phyloP scores from a whole-genome alignment of 1,140 invertebrate species.

The Aphelinus atriplicis region DNA sequence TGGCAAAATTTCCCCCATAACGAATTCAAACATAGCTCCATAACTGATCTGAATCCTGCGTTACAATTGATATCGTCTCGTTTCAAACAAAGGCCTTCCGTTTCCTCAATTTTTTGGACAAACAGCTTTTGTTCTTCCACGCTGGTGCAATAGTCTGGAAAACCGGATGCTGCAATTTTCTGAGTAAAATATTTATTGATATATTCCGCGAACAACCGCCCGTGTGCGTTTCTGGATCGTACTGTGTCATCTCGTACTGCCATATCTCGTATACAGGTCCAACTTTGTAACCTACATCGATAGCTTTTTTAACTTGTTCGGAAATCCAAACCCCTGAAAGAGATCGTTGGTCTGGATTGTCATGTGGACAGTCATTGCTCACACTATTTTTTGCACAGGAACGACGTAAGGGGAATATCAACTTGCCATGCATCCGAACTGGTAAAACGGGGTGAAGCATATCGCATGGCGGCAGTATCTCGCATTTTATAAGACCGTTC shows the following conservation, averaged over 20 bases:
- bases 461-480: not conserved
- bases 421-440: too few species aligned
- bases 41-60: too few species aligned
- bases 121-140: too few species aligned
- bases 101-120: too few species aligned
- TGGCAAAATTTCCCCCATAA: too few species aligned
- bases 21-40: too few species aligned
- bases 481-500: too few species aligned
- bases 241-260: not conserved
- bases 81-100: too few species aligned
- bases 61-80: too few species aligned
- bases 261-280: not conserved
- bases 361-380: not conserved
- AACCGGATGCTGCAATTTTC: not conserved
- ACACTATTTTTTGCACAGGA: too few species aligned
- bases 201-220: not conserved
- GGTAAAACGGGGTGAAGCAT: not conserved
- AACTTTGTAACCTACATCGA: not conserved
- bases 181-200: not conserved
- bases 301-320: not conserved
- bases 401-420: too few species aligned
- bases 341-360: not conserved
- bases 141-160: too few species aligned
- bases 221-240: not conserved
- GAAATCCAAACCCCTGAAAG: not conserved